A percentile compares a stretch with the other conserved stretches of the same genome.
phyloP scores from a whole-genome alignment of 2,797 vertebrate species.

The Acrocephalus scirpaceus region DNA sequence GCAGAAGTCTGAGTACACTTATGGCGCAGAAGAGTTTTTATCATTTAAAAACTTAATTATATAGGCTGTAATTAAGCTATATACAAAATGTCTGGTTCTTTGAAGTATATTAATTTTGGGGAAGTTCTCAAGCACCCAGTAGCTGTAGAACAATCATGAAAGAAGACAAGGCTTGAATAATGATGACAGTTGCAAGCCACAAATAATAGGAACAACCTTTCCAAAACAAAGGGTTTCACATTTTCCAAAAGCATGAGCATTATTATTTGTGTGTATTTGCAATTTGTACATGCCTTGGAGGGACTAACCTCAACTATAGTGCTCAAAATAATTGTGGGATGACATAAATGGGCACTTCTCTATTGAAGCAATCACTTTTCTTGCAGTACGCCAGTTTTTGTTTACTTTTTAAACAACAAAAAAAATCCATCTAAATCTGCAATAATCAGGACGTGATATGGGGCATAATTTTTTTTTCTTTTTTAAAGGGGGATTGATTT shows the following conservation, averaged over 20 bases:
- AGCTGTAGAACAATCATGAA: slow-evolving; percentile 60
- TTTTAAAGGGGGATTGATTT: background rate
- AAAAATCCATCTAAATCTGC: background rate
- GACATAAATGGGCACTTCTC: slow-evolving; percentile 60
- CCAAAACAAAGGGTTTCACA: slow-evolving; percentile 55
- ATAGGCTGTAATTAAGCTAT: slow-evolving; percentile 63
- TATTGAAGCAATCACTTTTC: slow-evolving; percentile 48
- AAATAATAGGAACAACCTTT: slow-evolving; percentile 52
- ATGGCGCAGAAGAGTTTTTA: slow-evolving; percentile 42
- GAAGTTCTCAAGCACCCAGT: slow-evolving; percentile 63
- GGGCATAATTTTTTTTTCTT: background rate
- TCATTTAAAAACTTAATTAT: slow-evolving; percentile 70
- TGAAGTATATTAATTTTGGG: slow-evolving; percentile 67
- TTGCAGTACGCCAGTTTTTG: slow-evolving; percentile 41
- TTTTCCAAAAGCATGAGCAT: slow-evolving; percentile 62
- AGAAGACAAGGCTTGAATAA: slow-evolving; percentile 61
- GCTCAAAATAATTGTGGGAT: slow-evolving; percentile 60
- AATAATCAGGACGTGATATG: background rate
- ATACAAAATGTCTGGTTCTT: slow-evolving; percentile 60
- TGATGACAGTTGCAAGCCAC: slow-evolving; percentile 69
- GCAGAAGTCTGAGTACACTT: slow-evolving; percentile 39
- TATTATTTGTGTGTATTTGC: slow-evolving; percentile 67
- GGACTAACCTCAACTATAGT: slow-evolving; percentile 55
- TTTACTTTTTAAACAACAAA: slow-evolving; percentile 24
- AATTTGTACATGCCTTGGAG: slow-evolving; percentile 67